Evolutionary conservation across 2,113 vertebrate genomes (phyloP), one percentile per base, ranked within the genome.

Genomic region (Vicugna pacos): DNA sequence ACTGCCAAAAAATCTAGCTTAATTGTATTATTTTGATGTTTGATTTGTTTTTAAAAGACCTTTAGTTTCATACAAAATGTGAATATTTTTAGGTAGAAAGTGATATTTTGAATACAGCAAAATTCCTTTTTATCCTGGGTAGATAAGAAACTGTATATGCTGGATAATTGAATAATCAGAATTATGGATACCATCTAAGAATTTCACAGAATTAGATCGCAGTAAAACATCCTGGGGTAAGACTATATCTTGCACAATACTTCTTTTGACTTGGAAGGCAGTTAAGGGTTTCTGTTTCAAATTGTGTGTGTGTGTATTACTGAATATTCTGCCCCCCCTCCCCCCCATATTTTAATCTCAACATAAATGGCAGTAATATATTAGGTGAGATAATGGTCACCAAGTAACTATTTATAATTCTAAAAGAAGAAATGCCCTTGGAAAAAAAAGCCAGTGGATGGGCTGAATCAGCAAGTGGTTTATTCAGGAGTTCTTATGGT

Each of bases 111-210:
- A 95, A 82, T 92, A 62, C 88, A 97, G 62, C 56, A 97, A 70
- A 97, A 94, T 93, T 96, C 38, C 56, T 92, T 97, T 94, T 62
- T 93, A 32, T 95, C 35, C 67, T 95, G 80, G 76, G 76, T 93
- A 97, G 91, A 92, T 96, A 87, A 94, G 89, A 93, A 94, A 93
- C 84, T 89, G 48, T 94, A 65, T 94, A 69, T 93, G 64, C 86
- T 96, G 89, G 72, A 60, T 96, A 91, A 96, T 96, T 93, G 75
- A 95, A 70, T 96, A 65, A 76, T 97, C 72, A 82, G 76, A 94
- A 96, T 95, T 96, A 85, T 91, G 60, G 77, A 89, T 93, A 93
- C 65, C 75, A 79, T 93, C 86, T 97, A 97, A 97, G 86, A 93
- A 89, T 94, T 93, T 95, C 89, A 95, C 89, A 93, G 81, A 96